These are phyloP conservation scores for Drosophila arawakana DNA, from an alignment of 1,140 invertebrate genomes.

Conservation along the genomic window DNA sequence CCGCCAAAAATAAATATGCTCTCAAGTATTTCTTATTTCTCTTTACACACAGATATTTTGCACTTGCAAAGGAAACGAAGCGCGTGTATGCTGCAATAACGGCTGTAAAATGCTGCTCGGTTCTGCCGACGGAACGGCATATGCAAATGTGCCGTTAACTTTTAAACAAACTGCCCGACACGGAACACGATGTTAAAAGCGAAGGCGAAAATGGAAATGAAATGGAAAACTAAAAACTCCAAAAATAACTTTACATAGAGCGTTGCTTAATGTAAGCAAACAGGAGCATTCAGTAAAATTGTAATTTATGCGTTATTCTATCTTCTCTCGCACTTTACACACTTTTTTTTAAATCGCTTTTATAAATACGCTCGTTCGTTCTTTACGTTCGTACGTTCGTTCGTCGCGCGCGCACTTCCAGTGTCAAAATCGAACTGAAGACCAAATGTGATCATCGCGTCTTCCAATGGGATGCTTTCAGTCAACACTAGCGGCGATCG, in stretches of 20 bases:
- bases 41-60: not conserved
- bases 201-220: slow-evolving; percentile 4
- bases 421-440: slow-evolving; percentile 59
- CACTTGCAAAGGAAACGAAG: slow-evolving; percentile 6
- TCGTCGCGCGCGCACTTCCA: slow-evolving; percentile 28
- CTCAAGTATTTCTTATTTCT: not conserved
- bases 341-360: slow-evolving; percentile 5
- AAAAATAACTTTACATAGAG: slow-evolving; percentile 61
- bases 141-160: slow-evolving; percentile 56
- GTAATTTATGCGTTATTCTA: slow-evolving; percentile 30
- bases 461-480: slow-evolving; percentile 39
- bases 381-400: slow-evolving; percentile 8
- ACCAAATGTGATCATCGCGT: slow-evolving; percentile 41
- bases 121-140: slow-evolving; percentile 5
- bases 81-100: slow-evolving; percentile 23
- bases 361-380: slow-evolving; percentile 3
- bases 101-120: slow-evolving; percentile 1
- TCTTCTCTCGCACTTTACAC: not conserved
- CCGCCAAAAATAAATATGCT: slow-evolving; percentile 50
- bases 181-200: slow-evolving; percentile 6
- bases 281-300: slow-evolving; percentile 16
- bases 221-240: slow-evolving; percentile 51
- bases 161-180: slow-evolving; percentile 18
- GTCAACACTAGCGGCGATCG: slow-evolving; percentile 8
- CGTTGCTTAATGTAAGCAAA: slow-evolving; percentile 55